Conservation (phyloP, 2,113 vertebrate genomes). For the Haplochromis burtoni region DNA sequence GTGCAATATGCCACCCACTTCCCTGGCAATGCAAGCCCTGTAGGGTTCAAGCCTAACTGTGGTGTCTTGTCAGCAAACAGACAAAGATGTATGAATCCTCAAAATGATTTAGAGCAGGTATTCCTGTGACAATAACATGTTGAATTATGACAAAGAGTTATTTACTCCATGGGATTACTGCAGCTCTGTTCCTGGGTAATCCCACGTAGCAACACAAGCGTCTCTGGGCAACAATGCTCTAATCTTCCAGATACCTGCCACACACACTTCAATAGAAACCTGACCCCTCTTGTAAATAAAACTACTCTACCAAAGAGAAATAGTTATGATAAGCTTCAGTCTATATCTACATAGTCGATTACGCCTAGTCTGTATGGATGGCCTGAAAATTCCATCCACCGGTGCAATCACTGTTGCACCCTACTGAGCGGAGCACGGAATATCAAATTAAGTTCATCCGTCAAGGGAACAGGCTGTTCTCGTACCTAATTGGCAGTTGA, state of each 20-base stretch:
- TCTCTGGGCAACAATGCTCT: background rate
- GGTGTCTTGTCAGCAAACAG: slow-evolving; percentile 46
- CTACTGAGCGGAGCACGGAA: slow-evolving; percentile 19
- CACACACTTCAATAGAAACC: background rate
- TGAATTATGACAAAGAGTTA: slow-evolving; percentile 29
- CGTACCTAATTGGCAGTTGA: slow-evolving; percentile 36
- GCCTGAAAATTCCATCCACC: background rate
- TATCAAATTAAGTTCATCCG: slow-evolving; percentile 41
- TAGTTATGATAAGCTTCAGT: background rate
- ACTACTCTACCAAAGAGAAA: background rate
- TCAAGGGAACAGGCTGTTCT: slow-evolving; percentile 23
- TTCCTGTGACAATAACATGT: slow-evolving; percentile 31
- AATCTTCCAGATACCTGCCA: background rate
- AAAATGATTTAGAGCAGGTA: slow-evolving; percentile 37
- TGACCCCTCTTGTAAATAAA: background rate
- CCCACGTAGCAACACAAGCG: background rate
- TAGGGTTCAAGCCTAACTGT: slow-evolving; percentile 16
- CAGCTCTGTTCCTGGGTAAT: background rate
- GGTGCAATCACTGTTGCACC: slow-evolving; percentile 14
- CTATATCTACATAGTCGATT: slow-evolving; percentile 11
- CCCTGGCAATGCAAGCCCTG: slow-evolving; percentile 30
- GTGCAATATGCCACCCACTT: slow-evolving; percentile 68
- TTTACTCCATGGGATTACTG: slow-evolving; percentile 15
- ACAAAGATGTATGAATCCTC: slow-evolving; percentile 57
- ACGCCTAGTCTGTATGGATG: background rate